A percentile compares a stretch with the other conserved stretches of the same genome.
Conservation (phyloP, 2,797 vertebrate species). For the Manis crassicaudata region DNA sequence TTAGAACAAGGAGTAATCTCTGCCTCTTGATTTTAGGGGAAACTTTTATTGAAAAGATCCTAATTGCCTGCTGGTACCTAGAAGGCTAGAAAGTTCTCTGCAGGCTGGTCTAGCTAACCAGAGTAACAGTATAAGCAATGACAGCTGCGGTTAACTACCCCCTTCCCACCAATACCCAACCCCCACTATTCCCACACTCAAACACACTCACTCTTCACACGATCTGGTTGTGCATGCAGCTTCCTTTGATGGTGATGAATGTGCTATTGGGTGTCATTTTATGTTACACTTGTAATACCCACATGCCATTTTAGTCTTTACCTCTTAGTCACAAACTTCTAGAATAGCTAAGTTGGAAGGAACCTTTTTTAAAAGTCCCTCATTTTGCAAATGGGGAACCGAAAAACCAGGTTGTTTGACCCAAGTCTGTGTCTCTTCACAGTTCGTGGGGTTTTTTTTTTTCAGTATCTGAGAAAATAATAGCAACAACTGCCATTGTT, state of each 20-base stretch:
- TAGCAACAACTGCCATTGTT: background rate
- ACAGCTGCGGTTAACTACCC: conserved; percentile 5
- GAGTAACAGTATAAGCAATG: background rate
- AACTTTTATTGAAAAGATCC: background rate
- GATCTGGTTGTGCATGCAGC: background rate
- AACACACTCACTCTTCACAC: background rate
- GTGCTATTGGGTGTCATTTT: background rate
- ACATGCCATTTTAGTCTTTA: background rate
- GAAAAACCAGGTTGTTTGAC: background rate
- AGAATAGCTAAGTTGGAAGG: background rate
- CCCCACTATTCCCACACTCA: background rate
- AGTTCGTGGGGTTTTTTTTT: background rate
- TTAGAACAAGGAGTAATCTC: background rate
- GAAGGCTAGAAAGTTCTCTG: background rate
- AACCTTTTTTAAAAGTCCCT: background rate
- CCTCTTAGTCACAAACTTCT: background rate
- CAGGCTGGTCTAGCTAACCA: background rate
- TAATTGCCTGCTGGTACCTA: background rate
- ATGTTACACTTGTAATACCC: background rate
- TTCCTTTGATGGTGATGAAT: background rate
- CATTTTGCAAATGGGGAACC: conserved; percentile 53
- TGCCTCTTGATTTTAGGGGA: background rate
- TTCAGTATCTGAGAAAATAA: background rate
- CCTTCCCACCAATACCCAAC: background rate
- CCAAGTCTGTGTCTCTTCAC: background rate